Evolutionary conservation across 2,888 invertebrate species (phyloP), one percentile per base, ranked within the genome.

Genomic region (Branchinecta sandiegonensis): DNA sequence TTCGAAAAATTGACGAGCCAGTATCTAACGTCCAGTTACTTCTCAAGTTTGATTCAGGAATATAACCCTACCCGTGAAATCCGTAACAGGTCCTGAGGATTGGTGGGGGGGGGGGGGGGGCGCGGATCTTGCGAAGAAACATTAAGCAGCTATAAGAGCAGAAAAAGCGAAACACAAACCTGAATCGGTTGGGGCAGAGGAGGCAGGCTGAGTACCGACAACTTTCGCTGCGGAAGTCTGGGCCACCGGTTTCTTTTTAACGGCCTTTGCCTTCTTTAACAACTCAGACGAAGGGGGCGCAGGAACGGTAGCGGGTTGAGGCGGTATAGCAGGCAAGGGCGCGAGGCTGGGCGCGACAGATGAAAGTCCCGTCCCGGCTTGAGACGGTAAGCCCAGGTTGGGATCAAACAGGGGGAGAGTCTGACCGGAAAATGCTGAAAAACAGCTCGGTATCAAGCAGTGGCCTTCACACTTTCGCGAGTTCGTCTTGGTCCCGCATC

Each of bases 351-450:
- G 23, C n/a, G 63, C 23, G 14, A 23, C 23, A n/a, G n/a, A 23
- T 17, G 63, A 11, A n/a, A 56, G 8, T 17, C 63, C 63, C n/a
- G 23, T 23, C n/a, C 63, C 9, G 23, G 63, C 14, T 23, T 65
- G 47, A 14, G 48, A 65, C n/a, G 46, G 48, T 7, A 67, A 17
- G 47, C 37, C 37, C 50, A 67, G 10, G 23, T 67, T 48, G 3
- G 48, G 48, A 17, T 67, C 48, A 12, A n/a, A 67, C n/a, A 47
- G 48, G 9, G 48, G 67, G 13, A 17, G 47, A 14, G 67, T 67
- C 48, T 48, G 67, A 47, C 67, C 47, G 63, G 63, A 56, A 56
- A 56, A 56, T n/a, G 63, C 63, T 56, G 23, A 23, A 56, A 56
- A 14, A 56, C n/a, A 37, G 37, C 37, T 37, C 37, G 37, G 37